Percentiles rank a stretch among this genome's conserved stretches.
Evolutionary conservation across 2,797 vertebrate genomes (phyloP).

Genomic region (Brotula barbata): DNA sequence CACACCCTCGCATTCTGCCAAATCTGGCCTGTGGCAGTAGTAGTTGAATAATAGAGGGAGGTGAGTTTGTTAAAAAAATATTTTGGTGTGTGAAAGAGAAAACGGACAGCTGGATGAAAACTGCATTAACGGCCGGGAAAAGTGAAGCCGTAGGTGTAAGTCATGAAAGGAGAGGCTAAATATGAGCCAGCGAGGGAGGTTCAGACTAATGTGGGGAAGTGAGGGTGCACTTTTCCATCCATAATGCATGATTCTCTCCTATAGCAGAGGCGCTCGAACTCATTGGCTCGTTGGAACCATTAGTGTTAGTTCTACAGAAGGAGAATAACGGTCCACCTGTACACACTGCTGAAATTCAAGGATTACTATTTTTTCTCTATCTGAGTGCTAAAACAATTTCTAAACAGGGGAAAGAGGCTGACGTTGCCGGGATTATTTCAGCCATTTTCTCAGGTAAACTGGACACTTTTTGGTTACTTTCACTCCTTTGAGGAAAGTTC

Average conservation of each 20-base stretch:
- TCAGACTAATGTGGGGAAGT: constrained; percentile 18
- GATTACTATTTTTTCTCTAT: too few relatives aligned
- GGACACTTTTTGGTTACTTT: too few relatives aligned
- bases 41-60: constrained; percentile 61
- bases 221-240: constrained; percentile 38
- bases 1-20: constrained; percentile 39
- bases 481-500: too few relatives aligned
- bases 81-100: constrained; percentile 8
- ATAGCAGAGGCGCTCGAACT: constrained; percentile 42
- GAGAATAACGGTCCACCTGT: constrained; percentile 22
- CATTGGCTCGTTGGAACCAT: constrained; percentile 23
- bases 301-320: constrained; percentile 16
- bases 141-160: background rate
- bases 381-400: too few relatives aligned
- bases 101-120: constrained; percentile 17
- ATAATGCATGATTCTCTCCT: constrained; percentile 51
- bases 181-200: constrained; percentile 9
- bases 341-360: background rate
- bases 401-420: too few relatives aligned
- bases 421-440: too few relatives aligned
- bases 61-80: constrained; percentile 45
- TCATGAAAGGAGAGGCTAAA: constrained; percentile 2
- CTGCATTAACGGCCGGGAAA: too few relatives aligned
- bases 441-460: too few relatives aligned
- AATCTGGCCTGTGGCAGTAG: constrained; percentile 47